Evolutionary conservation across 2,113 vertebrate genomes (phyloP), one percentile per base, ranked within the genome.

Genomic region (Gorsachius goisagi): DNA sequence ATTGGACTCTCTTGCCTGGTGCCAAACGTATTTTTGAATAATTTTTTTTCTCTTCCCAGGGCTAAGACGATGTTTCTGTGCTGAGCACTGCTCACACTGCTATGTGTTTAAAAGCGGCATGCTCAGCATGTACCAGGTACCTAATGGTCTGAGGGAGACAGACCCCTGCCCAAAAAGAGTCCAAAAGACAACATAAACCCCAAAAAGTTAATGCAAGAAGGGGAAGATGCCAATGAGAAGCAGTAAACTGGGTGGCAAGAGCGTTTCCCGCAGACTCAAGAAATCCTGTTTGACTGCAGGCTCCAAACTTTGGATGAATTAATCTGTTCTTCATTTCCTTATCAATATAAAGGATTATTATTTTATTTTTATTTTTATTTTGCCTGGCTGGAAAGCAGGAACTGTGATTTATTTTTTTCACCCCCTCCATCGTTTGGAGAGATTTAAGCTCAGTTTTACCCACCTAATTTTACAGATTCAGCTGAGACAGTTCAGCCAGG

Each of bases 211-310:
- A 27, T 6, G 27, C 5, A 63, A 76, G 23, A 62, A 79, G 47
- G 5, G 20, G 28, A n/a, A 75, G 39, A 50, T 3, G 22, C 19
- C 47, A 58, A 5, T 5, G 20, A 80, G 3, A 17, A 82, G 16
- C 6, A 52, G 33, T 6, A 81, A 89, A 67, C 17, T 4, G 21
- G 80, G 35, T 4, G 9, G 18, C 5, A 22, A 60, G 58, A 72
- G 27, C 1, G 3, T 26, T 74, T 55, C 21, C 28, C 1, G 2
- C 22, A 2, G 15, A 44, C 27, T 26, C 1, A 2, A 50, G n/a
- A 89, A 77, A 59, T 9, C 69, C 44, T 4, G 1, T 16, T 24
- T 58, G 74, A 50, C 32, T 1, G 6, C 9, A 33, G 39, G 41
- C 22, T 4, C 14, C 28, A 12, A 14, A 26, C 28, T 37, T 33